Evolutionary conservation across 1,140 invertebrate genomes (phyloP).

Genomic region (Maconellicoccus hirsutus): DNA sequence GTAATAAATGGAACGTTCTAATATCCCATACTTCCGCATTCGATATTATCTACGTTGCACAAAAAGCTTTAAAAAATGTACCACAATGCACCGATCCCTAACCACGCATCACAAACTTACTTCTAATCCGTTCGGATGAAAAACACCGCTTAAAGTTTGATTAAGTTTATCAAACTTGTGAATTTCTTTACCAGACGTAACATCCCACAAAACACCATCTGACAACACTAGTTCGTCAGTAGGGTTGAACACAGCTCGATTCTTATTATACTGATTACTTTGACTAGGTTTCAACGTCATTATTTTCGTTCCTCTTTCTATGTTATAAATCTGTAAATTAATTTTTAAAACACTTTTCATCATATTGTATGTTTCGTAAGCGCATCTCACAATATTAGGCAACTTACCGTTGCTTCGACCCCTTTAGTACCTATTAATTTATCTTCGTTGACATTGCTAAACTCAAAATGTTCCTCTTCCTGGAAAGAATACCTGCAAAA

Average conservation of each 20-base stretch:
- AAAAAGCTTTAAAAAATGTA: not conserved
- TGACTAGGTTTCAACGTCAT: conserved; percentile 61
- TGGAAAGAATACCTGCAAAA: conserved; percentile 49
- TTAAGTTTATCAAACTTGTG: conserved; percentile 98
- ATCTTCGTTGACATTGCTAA: conserved; percentile 76
- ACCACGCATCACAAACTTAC: conserved; percentile 43
- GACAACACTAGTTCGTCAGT: conserved; percentile 86
- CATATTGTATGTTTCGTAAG: not conserved
- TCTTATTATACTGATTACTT: conserved; percentile 86
- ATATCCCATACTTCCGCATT: conserved; percentile 93
- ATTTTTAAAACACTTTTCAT: no score
- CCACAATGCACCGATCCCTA: not conserved
- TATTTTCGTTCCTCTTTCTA: conserved; percentile 63
- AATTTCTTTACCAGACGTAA: conserved; percentile 70
- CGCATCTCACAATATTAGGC: no score
- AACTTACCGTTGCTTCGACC: conserved; percentile 56
- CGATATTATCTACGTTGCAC: conserved; percentile 47
- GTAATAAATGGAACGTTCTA: conserved; percentile 82
- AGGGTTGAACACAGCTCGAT: conserved; percentile 85
- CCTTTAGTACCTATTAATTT: conserved; percentile 70
- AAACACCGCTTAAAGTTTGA: conserved; percentile 84
- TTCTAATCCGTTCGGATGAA: conserved; percentile 93
- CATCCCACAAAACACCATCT: conserved; percentile 95
- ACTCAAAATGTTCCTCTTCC: conserved; percentile 82
- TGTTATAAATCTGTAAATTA: conserved; percentile 70